phyloP scores from a whole-genome alignment of 2,888 invertebrate genomes.

The Euzetes globulus region DNA sequence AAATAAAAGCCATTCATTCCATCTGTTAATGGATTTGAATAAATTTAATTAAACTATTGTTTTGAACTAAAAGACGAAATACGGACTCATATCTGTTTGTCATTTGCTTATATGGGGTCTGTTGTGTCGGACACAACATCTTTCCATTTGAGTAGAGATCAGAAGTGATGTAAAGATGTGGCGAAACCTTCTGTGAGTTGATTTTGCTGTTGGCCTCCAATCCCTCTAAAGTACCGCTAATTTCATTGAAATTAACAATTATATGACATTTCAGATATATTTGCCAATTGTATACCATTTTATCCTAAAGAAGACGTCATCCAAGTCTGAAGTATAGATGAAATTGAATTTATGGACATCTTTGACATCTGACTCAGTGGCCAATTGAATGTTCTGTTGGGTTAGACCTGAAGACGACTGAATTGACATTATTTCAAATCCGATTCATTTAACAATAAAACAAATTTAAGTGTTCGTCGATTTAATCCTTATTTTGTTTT shows the following conservation, averaged over 20 bases:
- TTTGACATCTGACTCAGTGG: constrained; percentile 7
- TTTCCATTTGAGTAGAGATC: constrained; percentile 72
- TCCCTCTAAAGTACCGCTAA: constrained; percentile 86
- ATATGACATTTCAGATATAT: background rate
- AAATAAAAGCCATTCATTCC: constrained; percentile 94
- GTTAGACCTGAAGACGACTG: background rate
- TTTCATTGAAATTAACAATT: constrained; percentile 39
- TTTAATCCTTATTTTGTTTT: no score
- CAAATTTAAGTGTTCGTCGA: no score
- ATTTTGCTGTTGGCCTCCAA: background rate
- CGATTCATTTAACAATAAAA: background rate
- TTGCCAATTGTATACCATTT: constrained; percentile 35
- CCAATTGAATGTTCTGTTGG: background rate
- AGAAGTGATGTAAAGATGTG: constrained; percentile 66
- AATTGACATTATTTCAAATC: background rate
- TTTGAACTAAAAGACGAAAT: constrained; percentile 47
- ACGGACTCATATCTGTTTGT: constrained; percentile 84
- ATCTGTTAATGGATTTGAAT: constrained; percentile 55
- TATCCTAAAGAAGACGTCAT: constrained; percentile 38
- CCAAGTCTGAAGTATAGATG: constrained; percentile 39
- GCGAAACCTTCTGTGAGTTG: constrained; percentile 1
- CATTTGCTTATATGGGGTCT: constrained; percentile 85
- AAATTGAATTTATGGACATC: constrained; percentile 34
- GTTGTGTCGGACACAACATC: constrained; percentile 73
- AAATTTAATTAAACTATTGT: background rate